Conservation (phyloP, 1,140 invertebrate genomes). For the Drosophila subpulchrella region DNA sequence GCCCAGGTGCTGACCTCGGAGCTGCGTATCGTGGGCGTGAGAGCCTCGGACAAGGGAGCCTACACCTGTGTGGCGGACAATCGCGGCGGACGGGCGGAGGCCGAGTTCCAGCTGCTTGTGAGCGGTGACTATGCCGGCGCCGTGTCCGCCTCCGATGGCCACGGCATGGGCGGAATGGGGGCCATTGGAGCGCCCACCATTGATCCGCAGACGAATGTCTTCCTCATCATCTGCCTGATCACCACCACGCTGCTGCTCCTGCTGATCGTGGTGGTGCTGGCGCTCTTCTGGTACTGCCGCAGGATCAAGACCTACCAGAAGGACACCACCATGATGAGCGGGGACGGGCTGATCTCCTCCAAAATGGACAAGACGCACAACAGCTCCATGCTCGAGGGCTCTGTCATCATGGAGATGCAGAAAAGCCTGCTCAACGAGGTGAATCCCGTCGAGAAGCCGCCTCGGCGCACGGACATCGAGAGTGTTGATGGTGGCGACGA, state of each 20-base stretch:
- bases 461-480: slow-evolving; percentile 88
- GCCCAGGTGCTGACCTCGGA: slow-evolving; percentile 84
- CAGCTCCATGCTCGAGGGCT: slow-evolving; percentile 87
- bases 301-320: slow-evolving; percentile 86
- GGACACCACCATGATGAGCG: slow-evolving; percentile 83
- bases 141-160: slow-evolving; percentile 82
- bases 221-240: slow-evolving; percentile 86
- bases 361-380: slow-evolving; percentile 87
- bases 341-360: slow-evolving; percentile 75
- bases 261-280: slow-evolving; percentile 87
- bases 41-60: slow-evolving; percentile 91
- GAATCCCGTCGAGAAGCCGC: slow-evolving; percentile 92
- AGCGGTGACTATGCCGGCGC: slow-evolving; percentile 85
- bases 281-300: slow-evolving; percentile 89
- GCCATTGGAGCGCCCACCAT: slow-evolving; percentile 73
- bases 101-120: slow-evolving; percentile 88
- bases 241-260: slow-evolving; percentile 86
- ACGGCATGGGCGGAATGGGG: slow-evolving; percentile 49
- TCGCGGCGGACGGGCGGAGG: slow-evolving; percentile 91
- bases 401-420: slow-evolving; percentile 89
- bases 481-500: slow-evolving; percentile 90
- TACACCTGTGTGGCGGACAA: slow-evolving; percentile 96
- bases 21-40: slow-evolving; percentile 90
- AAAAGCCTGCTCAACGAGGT: slow-evolving; percentile 92
- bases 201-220: slow-evolving; percentile 83